phyloP scores from a whole-genome alignment of 2,888 invertebrate genomes.

The Metallyticus violacea region DNA sequence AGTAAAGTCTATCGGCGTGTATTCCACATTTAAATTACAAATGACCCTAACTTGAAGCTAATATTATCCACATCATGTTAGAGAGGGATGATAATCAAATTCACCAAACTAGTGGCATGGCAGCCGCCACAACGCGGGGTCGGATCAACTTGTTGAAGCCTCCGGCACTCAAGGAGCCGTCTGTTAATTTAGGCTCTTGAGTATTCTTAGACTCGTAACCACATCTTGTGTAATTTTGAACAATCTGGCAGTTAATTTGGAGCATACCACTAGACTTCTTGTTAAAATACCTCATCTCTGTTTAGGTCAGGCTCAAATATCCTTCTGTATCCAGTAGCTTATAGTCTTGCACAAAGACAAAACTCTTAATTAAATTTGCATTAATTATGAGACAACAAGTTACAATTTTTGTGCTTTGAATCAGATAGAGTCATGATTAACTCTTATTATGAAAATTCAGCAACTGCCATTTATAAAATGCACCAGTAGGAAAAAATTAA shows the following conservation, averaged over 20 bases:
- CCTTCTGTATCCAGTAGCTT: too few relatives aligned
- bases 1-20: not conserved
- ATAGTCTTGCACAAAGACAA: too few relatives aligned
- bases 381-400: too few relatives aligned
- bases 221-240: not conserved
- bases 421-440: too few relatives aligned
- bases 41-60: not conserved
- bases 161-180: not conserved
- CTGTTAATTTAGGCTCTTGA: not conserved
- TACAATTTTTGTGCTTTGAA: too few relatives aligned
- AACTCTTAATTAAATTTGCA: too few relatives aligned
- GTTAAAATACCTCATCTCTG: not conserved
- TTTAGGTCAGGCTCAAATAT: too few relatives aligned
- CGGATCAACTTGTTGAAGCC: not conserved
- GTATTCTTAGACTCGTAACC: not conserved
- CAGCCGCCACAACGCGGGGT: too few relatives aligned
- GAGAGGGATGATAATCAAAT: not conserved
- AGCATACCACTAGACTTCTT: not conserved
- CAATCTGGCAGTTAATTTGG: too few relatives aligned
- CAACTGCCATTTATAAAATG: too few relatives aligned
- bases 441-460: too few relatives aligned
- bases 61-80: not conserved
- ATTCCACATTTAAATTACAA: not conserved
- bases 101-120: not conserved
- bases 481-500: too few relatives aligned